Conservation (phyloP, 1,140 invertebrate genomes). For the Bathynomus jamesi region DNA sequence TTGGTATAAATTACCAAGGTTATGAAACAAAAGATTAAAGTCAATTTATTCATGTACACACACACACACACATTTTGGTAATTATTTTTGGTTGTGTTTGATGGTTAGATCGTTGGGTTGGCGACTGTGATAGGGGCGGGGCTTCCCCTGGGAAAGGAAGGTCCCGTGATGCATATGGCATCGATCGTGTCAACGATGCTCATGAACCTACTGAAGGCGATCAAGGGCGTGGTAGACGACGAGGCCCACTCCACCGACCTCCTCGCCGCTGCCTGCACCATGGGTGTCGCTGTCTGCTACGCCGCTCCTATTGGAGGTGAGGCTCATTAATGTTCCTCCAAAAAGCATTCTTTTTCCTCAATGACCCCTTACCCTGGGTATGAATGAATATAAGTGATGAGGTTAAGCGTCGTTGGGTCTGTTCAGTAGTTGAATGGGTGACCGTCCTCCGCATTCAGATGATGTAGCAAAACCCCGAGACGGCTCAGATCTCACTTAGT, state of each 20-base stretch:
- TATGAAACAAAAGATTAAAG: not conserved
- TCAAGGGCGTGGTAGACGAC: conserved; percentile 82
- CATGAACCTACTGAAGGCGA: conserved; percentile 82
- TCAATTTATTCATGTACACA: not conserved
- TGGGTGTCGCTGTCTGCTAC: conserved; percentile 91
- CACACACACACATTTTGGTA: not conserved
- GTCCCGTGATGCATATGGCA: conserved; percentile 92
- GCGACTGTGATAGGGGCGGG: conserved; percentile 92
- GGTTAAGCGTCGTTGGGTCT: no score
- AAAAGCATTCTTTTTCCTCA: no score
- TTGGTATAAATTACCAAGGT: no score
- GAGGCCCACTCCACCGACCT: conserved; percentile 87
- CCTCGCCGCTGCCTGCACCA: conserved; percentile 90
- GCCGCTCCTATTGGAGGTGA: conserved; percentile 85
- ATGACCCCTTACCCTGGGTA: no score
- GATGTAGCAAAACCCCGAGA: no score
- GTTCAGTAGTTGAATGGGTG: no score
- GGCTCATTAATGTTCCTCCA: not conserved
- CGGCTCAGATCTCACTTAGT: no score
- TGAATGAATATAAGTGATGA: no score
- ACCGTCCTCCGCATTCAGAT: no score
- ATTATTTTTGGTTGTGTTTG: not conserved
- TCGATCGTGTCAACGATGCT: conserved; percentile 88
- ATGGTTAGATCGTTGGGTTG: conserved; percentile 65
- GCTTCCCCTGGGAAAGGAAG: conserved; percentile 95